Percentiles rank a stretch among this genome's conserved stretches.
Conservation (phyloP, 92 coral and sea anemone genomes). For the Paramuricea clavata region DNA sequence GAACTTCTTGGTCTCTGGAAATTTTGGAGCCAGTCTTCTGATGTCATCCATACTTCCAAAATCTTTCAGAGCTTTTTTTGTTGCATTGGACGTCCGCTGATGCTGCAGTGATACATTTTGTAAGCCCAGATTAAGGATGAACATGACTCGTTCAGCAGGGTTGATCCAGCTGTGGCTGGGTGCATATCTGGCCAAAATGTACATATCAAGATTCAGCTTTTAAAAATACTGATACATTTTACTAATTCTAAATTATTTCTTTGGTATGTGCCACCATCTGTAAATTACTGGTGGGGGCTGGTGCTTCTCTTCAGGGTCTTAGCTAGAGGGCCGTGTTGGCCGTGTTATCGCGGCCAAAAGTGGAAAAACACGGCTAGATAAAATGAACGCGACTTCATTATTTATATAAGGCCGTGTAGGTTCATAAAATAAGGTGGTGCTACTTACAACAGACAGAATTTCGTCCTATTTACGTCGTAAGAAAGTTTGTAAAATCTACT, state of each 20-base stretch:
- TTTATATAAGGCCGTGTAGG: too few species aligned
- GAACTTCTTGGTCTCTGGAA: background rate
- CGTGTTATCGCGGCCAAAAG: too few species aligned
- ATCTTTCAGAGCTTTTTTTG: conserved; percentile 14
- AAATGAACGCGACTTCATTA: too few species aligned
- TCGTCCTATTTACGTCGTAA: too few species aligned
- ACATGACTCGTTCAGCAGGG: conserved; percentile 28
- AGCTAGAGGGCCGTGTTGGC: too few species aligned
- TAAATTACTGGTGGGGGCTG: conserved; percentile 36
- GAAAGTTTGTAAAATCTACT: too few species aligned
- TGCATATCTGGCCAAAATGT: conserved; percentile 58
- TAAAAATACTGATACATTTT: conserved; percentile 45
- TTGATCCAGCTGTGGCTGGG: conserved; percentile 39
- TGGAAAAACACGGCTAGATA: too few species aligned
- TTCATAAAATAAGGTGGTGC: too few species aligned
- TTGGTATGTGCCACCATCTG: conserved; percentile 62
- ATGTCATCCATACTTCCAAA: background rate
- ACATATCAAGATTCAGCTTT: conserved; percentile 27
- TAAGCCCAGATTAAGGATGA: conserved; percentile 1
- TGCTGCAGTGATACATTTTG: conserved; percentile 6
- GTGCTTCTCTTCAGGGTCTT: background rate
- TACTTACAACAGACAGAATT: too few species aligned
- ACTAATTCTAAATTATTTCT: conserved; percentile 54
- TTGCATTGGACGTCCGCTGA: background rate
- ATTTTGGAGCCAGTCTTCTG: background rate